Base-by-base conservation (phyloP, 2,888 invertebrate genomes). In the Ditula angustiorana region DNA sequence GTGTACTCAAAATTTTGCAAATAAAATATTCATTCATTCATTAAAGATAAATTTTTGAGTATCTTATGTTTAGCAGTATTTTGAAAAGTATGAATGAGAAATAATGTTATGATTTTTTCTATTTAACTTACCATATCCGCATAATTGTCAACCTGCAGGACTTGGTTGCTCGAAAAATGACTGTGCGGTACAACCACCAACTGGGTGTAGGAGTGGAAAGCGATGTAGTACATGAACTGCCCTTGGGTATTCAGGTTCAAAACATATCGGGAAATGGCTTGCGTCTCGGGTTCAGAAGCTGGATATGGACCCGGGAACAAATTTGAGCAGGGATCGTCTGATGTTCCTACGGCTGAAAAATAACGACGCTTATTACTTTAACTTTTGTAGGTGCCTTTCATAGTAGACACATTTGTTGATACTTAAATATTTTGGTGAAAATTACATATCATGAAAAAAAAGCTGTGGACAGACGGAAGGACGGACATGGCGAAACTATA, bases 201-300 rank as follows among this genome's bases (percentile, higher is more conserved):
- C 67, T 95, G 95, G 0, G 94, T 90, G 74, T 88, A 95, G 0
- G 94, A 94, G 77, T 95, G 95, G 66, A 94, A 87, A 0, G 93
- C 90, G 2, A 94, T 76, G 71, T 94, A 95, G 60, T 93, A 90
- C 0, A 92, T 80, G 0, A 92, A 68, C 1, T 76, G 69, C 5
- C 86, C 85, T 61, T 74, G 67, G 0, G 69, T 37, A 0, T 74
- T 74, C 1, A 90, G 68, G 1, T 35, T 60, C 0, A 61, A 49
- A 0, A 92, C 84, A 69, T 91, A 94, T 21, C 82, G 69, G 0
- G 83, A 74, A 2, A 94, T 83, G 0, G 91, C 86, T 57, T 70
- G 76, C 0, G 94, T 81, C 75, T 95, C 95, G 0, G 89, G 88
- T 73, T 95, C 95, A 0, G 95, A 95, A 52, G 90, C 90, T 0